Evolutionary conservation across 2,113 vertebrate species (phyloP), one percentile per base, ranked within the genome.

Genomic region (Aspiorhynchus laticeps): DNA sequence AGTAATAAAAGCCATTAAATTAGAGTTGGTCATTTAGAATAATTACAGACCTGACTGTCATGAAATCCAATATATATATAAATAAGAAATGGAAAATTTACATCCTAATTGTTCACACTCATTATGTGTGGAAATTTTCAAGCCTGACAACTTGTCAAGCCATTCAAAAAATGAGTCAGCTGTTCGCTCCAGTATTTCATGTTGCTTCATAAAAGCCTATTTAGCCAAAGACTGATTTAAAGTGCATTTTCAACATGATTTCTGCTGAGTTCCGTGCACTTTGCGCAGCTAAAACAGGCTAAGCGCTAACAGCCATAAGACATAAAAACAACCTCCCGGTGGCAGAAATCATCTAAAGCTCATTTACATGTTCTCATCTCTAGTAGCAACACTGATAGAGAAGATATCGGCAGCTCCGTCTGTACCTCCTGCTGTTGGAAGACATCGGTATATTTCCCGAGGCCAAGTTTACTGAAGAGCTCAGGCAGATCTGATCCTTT

Each of bases 351-450:
- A 79, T 33, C 28, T 21, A 79, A 6, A 59, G 24, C 21, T 24
- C 33, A 80, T 80, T 59, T 80, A 59, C 0, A 10, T n/a, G 19
- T 12, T 59, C 77, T 80, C 33, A 73, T 41, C 21, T 74, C 71
- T 14, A 73, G 11, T 21, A n/a, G 21, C 36, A n/a, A n/a, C 69
- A 73, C 5, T 41, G 38, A 73, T n/a, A 46, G 48, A 11, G 53
- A 84, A 84, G 19, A 53, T 76, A 43, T 76, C 43, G 8, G 17
- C 9, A 10, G 59, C 2, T 14, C 43, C 14, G 15, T 51, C 56
- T 33, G 36, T 89, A 99, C 98, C 98, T 99, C 98, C 93, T 99
- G 98, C 87, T 99, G 98, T 90, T 99, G 98, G 94, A 99, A 99
- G 87, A 99, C 95, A 0, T 99, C 98, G 0, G 96, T 99, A 92